Percentiles rank a stretch among this genome's conserved stretches.
These are phyloP conservation scores for Solenopsis invicta DNA, from an alignment of 1,140 invertebrate genomes.

Conservation along the genomic window DNA sequence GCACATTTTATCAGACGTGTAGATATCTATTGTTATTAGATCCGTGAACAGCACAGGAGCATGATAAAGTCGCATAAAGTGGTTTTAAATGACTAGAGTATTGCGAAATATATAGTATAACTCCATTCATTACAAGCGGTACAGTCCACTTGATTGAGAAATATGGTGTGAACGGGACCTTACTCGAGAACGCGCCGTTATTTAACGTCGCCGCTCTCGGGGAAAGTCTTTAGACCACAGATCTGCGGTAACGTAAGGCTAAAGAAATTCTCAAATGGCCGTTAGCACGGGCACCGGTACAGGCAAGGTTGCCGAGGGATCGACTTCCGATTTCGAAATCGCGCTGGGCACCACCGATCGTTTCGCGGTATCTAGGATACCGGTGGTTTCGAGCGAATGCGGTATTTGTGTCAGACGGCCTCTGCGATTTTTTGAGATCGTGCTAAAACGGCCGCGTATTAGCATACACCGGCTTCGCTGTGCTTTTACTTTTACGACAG, in stretches of 20 bases:
- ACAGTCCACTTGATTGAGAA: conserved; percentile 36
- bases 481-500: conserved; percentile 38
- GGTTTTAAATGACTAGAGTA: not conserved
- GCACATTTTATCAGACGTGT: not conserved
- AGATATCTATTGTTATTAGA: not conserved
- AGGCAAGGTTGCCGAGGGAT: conserved; percentile 65
- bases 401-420: conserved; percentile 61
- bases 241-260: conserved; percentile 39
- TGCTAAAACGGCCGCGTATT: not conserved
- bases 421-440: conserved; percentile 15
- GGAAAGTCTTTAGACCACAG: conserved; percentile 65
- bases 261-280: conserved; percentile 68
- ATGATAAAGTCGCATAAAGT: not conserved
- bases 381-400: conserved; percentile 40
- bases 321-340: conserved; percentile 74
- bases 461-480: conserved; percentile 1
- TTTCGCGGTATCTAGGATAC: conserved; percentile 60
- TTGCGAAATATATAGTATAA: conserved; percentile 8
- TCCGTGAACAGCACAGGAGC: not conserved
- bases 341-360: not conserved
- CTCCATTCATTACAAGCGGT: conserved; percentile 23
- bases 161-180: conserved; percentile 46
- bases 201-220: conserved; percentile 61
- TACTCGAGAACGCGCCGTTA: conserved; percentile 52
- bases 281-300: conserved; percentile 26